phyloP scores from a whole-genome alignment of 2,113 vertebrate genomes.

The Rhabdornis inornatus region DNA sequence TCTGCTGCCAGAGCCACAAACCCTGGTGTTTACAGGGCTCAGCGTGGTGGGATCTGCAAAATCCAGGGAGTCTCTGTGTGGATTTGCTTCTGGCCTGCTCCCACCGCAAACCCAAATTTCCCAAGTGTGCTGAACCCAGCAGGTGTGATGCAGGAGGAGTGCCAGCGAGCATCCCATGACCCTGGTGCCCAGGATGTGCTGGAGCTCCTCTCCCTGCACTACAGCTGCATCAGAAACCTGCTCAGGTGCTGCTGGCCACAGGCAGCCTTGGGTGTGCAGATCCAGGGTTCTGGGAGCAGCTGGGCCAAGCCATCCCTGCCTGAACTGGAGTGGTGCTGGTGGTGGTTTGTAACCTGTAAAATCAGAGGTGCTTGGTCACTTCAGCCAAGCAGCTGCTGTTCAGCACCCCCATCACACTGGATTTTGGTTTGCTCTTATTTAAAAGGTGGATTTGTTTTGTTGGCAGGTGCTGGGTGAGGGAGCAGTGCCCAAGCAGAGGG shows the following conservation, averaged over 20 bases:
- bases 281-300: neutral
- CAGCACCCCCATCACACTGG: neutral
- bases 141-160: neutral
- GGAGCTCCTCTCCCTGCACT: neutral
- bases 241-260: neutral
- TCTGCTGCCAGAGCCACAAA: neutral
- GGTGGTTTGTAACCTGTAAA: neutral
- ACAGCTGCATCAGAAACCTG: neutral
- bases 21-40: rapidly evolving
- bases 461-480: neutral
- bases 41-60: neutral
- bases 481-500: neutral
- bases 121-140: neutral
- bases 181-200: rapidly evolving
- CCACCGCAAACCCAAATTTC: neutral
- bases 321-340: neutral
- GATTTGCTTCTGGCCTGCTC: neutral
- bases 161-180: neutral
- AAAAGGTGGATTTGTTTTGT: neutral
- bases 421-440: neutral
- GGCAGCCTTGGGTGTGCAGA: neutral
- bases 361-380: neutral
- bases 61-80: rapidly evolving
- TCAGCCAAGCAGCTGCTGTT: neutral
- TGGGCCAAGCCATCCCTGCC: neutral